Evolutionary conservation across 2,797 vertebrate genomes (phyloP), one percentile per base, ranked within the genome.

Genomic region (Sebastes hubbsi): DNA sequence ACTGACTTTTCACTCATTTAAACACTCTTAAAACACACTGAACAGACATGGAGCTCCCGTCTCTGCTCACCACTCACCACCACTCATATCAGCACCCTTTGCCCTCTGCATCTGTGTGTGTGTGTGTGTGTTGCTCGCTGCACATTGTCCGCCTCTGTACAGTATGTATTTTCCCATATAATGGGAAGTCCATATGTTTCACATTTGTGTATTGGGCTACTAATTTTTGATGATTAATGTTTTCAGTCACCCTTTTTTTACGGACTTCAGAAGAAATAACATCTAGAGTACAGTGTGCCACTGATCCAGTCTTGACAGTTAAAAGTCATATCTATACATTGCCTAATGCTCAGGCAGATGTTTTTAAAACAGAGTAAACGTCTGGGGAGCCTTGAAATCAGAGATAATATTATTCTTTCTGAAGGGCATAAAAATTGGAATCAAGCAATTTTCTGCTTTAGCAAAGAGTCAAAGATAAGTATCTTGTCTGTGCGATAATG

Each of bases 1-100:
- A 95, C 88, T 85, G 94, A 94, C 94, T 95, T 95, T 94, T 95
- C 89, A 94, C 92, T 96, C 95, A 95, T 96, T 96, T 95, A 95
- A 95, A 96, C 92, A 94, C 91, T 92, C 92, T 90, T 93, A 94
- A 94, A 95, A 93, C 94, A 94, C 93, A 91, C 89, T 88, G 89
- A 94, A 89, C 93, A 92, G 93, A 93, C 92, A 94, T 89, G 82
- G 87, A 91, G 92, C 94, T 96, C 92, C 94, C 80, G 94, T 93
- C 91, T 91, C 87, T 92, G 89, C 90, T 94, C 90, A 81, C 89
- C 90, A 92, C 93, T 93, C 92, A 89, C 77, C 90, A 87, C 90
- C 84, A 81, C 84, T 90, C 88, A 89, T 92, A 91, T 93, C 93
- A 89, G 88, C 91, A 89, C 86, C 85, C 88, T 75, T 76, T 82